phyloP scores from a whole-genome alignment of 2,888 invertebrate genomes.

The Apamea anceps region DNA sequence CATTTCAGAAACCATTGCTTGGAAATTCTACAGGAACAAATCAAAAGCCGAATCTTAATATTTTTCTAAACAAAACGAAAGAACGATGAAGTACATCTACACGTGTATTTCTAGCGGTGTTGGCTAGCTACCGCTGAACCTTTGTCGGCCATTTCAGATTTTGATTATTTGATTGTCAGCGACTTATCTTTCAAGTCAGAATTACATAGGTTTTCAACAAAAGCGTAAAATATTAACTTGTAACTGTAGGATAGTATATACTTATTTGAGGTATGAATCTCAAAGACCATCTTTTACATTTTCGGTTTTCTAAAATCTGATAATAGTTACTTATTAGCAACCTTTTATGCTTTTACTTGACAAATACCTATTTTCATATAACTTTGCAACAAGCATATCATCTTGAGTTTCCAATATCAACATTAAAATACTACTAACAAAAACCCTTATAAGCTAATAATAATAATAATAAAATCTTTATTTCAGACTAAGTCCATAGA shows the following conservation, averaged over 20 bases:
- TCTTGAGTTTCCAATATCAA: no score
- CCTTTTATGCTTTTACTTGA: no score
- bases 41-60: no score
- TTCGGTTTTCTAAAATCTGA: not conserved
- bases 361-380: no score
- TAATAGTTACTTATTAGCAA: not conserved
- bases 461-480: no score
- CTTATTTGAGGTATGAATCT: slow-evolving; percentile 20
- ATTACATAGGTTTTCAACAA: slow-evolving; percentile 8
- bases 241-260: not conserved
- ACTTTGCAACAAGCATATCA: no score
- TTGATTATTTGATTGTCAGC: slow-evolving; percentile 1
- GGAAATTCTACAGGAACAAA: not conserved
- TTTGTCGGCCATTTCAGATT: slow-evolving; percentile 11
- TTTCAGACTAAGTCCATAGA: no score
- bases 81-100: not conserved
- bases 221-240: slow-evolving; percentile 15
- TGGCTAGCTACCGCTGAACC: not conserved
- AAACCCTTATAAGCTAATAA: no score
- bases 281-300: slow-evolving; percentile 4
- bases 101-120: slow-evolving; percentile 1
- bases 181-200: not conserved
- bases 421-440: no score
- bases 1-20: not conserved
- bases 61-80: not conserved